Percentiles rank a stretch among this genome's conserved stretches.
phyloP scores from a whole-genome alignment of 2,113 vertebrate species.

The Boleophthalmus pectinirostris region DNA sequence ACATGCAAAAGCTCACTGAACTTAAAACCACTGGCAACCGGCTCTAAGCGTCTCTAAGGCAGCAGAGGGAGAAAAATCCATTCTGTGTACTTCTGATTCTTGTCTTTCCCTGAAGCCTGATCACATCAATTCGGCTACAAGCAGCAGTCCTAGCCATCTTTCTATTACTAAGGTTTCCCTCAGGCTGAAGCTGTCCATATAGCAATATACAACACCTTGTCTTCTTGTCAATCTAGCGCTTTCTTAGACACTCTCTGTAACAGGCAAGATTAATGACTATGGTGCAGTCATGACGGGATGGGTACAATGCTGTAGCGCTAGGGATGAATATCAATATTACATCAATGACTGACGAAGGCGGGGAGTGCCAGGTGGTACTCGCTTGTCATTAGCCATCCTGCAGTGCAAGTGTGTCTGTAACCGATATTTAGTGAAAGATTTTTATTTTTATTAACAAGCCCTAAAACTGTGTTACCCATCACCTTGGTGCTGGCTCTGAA shows the following conservation, averaged over 20 bases:
- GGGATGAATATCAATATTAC: constrained; percentile 21
- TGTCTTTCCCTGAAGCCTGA: constrained; percentile 44
- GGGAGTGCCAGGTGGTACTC: constrained; percentile 37
- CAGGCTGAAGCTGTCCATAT: constrained; percentile 13
- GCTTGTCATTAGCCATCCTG: constrained; percentile 21
- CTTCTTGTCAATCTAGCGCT: constrained; percentile 10
- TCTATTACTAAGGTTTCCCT: constrained; percentile 21
- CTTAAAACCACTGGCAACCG: constrained; percentile 35
- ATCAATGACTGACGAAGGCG: constrained; percentile 17
- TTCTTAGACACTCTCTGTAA: background rate
- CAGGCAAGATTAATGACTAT: constrained; percentile 1
- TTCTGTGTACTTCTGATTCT: constrained; percentile 38
- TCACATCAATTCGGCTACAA: constrained; percentile 40
- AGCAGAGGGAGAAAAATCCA: constrained; percentile 24
- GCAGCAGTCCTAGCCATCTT: constrained; percentile 19
- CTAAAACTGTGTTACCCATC: constrained; percentile 1
- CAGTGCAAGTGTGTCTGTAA: constrained; percentile 16
- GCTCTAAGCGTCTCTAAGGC: constrained; percentile 44
- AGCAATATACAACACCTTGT: constrained; percentile 13
- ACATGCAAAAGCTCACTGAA: constrained; percentile 32
- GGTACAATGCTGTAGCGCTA: constrained; percentile 7
- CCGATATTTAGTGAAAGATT: background rate
- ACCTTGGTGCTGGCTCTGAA: background rate
- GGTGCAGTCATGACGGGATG: background rate
- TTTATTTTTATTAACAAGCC: background rate